Evolutionary conservation across 2,113 vertebrate species (phyloP).

Genomic region (Mirza zaza): DNA sequence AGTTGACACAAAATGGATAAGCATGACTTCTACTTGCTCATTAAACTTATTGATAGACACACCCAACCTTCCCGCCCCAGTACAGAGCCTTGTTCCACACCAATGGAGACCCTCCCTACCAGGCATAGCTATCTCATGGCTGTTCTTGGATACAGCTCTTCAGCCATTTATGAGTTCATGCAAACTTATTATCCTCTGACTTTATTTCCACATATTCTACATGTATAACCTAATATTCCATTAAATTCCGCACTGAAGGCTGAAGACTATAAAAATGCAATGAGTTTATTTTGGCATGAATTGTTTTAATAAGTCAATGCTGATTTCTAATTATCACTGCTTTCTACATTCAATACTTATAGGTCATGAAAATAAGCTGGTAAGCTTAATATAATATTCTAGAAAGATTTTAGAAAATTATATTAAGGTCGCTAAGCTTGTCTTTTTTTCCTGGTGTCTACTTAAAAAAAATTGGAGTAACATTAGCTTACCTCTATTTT

Average conservation of each 20-base stretch:
- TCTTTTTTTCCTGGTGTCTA: neutral
- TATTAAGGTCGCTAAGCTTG: neutral
- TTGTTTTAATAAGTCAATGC: neutral
- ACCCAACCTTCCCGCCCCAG: fast-evolving
- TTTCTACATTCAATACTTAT: neutral
- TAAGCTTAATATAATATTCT: conserved; percentile 30
- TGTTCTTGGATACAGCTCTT: neutral
- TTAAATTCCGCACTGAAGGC: neutral
- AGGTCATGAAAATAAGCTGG: conserved; percentile 43
- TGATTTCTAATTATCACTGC: conserved; percentile 29
- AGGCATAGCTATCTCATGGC: neutral
- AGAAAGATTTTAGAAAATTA: conserved; percentile 42
- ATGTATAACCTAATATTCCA: neutral
- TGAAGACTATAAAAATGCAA: conserved; percentile 31
- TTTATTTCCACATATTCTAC: conserved; percentile 30
- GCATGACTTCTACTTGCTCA: neutral
- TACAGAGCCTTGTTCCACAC: neutral
- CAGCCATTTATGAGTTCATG: neutral
- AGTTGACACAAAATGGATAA: neutral
- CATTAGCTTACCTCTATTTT: neutral
- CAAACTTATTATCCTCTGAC: neutral
- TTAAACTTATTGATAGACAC: neutral
- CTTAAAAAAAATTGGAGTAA: neutral
- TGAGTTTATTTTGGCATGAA: neutral
- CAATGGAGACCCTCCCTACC: neutral